Percentiles rank a stretch among this genome's conserved stretches.
Evolutionary conservation across 2,113 vertebrate genomes (phyloP).

Genomic region (Pleuronectes platessa): DNA sequence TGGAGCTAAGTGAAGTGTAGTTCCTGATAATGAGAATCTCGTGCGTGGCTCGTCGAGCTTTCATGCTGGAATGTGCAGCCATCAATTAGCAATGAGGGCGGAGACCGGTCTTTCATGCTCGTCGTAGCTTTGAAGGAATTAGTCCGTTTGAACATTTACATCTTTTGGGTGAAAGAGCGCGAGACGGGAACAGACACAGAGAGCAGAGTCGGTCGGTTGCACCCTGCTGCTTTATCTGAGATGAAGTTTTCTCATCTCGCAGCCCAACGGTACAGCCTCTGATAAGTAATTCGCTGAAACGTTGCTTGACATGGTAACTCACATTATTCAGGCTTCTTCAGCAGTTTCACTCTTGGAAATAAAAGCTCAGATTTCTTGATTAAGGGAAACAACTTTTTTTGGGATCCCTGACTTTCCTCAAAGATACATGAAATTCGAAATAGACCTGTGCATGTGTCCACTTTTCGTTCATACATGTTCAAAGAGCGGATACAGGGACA

Average conservation of each 20-base stretch:
- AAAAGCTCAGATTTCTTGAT: constrained; percentile 29
- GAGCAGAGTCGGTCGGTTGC: constrained; percentile 38
- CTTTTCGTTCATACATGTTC: background rate
- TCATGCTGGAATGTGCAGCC: constrained; percentile 59
- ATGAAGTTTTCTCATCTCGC: constrained; percentile 63
- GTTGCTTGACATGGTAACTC: constrained; percentile 13
- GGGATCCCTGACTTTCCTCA: constrained; percentile 2
- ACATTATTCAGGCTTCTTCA: constrained; percentile 1
- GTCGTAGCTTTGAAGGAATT: constrained; percentile 64
- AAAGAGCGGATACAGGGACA: background rate
- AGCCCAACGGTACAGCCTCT: constrained; percentile 50
- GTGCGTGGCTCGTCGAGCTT: constrained; percentile 50
- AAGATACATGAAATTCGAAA: background rate
- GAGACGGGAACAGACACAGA: constrained; percentile 20
- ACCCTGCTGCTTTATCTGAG: constrained; percentile 62
- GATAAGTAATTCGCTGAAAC: constrained; percentile 55
- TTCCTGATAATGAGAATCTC: constrained; percentile 70
- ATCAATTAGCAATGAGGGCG: constrained; percentile 75
- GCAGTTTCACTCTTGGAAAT: constrained; percentile 29
- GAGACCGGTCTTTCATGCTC: constrained; percentile 67
- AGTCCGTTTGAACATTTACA: constrained; percentile 76
- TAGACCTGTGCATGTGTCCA: background rate
- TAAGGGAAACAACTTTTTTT: background rate
- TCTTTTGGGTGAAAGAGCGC: constrained; percentile 53
- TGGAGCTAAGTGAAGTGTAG: constrained; percentile 54